Evolutionary conservation across 2,113 vertebrate species (phyloP).

Genomic region (Nothocercus julius): DNA sequence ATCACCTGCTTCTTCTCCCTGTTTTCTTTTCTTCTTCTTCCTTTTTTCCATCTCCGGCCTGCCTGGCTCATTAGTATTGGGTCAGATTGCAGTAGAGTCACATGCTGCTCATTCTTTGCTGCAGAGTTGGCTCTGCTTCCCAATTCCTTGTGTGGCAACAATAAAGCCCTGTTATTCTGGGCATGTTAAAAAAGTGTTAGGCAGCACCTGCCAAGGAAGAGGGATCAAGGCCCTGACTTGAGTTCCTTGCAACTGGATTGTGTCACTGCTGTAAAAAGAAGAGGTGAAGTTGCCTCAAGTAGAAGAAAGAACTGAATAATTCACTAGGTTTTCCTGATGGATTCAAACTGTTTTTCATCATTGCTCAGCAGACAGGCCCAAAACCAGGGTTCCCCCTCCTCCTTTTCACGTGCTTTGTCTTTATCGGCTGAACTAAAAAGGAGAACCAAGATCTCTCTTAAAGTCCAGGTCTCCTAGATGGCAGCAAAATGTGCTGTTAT

Average conservation of each 20-base stretch:
- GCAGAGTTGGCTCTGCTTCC: background rate
- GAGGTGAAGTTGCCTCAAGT: background rate
- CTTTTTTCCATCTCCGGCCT: no score
- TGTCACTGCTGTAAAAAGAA: constrained; percentile 10
- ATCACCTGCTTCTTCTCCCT: background rate
- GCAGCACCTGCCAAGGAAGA: background rate
- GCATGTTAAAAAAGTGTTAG: background rate
- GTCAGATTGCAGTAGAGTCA: background rate
- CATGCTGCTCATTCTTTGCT: background rate
- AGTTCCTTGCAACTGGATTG: background rate
- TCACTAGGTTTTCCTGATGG: background rate
- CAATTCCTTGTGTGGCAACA: background rate
- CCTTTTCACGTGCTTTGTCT: background rate
- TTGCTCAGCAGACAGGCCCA: background rate
- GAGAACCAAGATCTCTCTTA: background rate
- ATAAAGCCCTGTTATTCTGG: background rate
- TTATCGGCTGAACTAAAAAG: background rate
- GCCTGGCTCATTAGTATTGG: background rate
- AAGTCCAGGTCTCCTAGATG: background rate
- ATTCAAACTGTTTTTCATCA: background rate
- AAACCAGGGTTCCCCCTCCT: no score
- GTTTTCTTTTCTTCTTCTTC: background rate
- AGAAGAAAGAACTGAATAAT: background rate
- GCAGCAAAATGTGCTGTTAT: background rate
- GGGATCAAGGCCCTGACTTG: background rate